These are phyloP conservation scores for Malthinus flaveolus DNA, from an alignment of 2,888 invertebrate genomes.

Conservation along the genomic window DNA sequence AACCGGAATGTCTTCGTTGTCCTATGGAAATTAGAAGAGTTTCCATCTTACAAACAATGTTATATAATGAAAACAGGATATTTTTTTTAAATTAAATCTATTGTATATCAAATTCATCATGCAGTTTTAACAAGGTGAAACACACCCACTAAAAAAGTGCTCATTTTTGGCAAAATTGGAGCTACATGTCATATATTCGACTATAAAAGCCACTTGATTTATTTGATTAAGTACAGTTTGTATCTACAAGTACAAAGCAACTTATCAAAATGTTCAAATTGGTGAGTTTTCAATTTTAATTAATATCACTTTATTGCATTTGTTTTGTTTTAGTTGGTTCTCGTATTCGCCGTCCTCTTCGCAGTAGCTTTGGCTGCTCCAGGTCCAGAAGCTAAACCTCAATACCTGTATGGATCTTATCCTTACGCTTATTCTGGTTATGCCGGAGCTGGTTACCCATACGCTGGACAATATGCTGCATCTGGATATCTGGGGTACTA, in stretches of 20 bases:
- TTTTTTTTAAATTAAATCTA: too few relatives aligned
- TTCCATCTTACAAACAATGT: too few relatives aligned
- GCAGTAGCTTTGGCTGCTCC: constrained; percentile 61
- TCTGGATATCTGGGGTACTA: not conserved
- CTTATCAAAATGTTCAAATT: constrained; percentile 20
- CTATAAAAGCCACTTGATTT: not conserved
- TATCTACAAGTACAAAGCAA: constrained; percentile 4
- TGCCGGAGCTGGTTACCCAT: constrained; percentile 4
- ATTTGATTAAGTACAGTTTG: constrained; percentile 8
- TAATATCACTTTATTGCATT: not conserved
- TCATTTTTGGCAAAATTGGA: not conserved
- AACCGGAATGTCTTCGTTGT: too few relatives aligned
- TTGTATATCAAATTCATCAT: too few relatives aligned
- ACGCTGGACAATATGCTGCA: not conserved
- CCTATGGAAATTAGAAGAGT: too few relatives aligned
- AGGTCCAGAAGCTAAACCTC: constrained; percentile 47
- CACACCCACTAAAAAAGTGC: not conserved
- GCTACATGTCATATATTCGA: not conserved
- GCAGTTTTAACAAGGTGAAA: not conserved
- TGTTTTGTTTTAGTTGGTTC: constrained; percentile 51
- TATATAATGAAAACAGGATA: too few relatives aligned
- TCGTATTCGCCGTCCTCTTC: constrained; percentile 54
- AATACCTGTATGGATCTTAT: constrained; percentile 42
- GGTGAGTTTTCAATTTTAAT: constrained; percentile 11
- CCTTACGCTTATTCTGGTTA: constrained; percentile 29